phyloP scores from a whole-genome alignment of 2,888 invertebrate species.

The Pheosia gnoma region DNA sequence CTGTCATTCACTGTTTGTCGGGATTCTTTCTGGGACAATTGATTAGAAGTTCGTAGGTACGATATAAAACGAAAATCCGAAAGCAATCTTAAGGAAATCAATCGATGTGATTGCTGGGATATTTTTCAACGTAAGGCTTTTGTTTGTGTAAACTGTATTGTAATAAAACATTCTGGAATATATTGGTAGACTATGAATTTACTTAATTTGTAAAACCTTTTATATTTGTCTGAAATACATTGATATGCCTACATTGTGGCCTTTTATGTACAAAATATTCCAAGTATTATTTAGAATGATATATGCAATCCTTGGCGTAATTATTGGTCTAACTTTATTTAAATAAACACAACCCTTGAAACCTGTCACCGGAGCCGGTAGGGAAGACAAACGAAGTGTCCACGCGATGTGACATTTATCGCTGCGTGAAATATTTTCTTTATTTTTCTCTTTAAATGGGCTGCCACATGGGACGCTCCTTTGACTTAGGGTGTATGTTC shows the following conservation, averaged over 20 bases:
- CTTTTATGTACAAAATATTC: no score
- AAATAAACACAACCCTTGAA: constrained; percentile 1
- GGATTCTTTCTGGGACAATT: constrained; percentile 11
- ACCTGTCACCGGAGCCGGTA: constrained; percentile 4
- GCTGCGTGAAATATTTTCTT: constrained; percentile 33
- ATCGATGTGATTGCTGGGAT: not conserved
- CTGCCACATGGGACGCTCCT: constrained; percentile 24
- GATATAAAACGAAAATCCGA: not conserved
- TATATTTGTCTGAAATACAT: no score
- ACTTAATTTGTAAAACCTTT: no score
- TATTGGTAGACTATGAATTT: no score
- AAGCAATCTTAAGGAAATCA: not conserved
- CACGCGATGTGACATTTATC: constrained; percentile 35
- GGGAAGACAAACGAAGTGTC: constrained; percentile 36
- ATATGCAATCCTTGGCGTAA: no score
- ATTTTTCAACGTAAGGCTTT: no score
- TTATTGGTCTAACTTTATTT: not conserved
- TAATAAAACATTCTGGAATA: no score
- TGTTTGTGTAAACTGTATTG: no score
- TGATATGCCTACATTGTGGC: no score
- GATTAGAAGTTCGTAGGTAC: constrained; percentile 8
- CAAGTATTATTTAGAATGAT: no score
- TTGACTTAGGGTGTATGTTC: constrained; percentile 7
- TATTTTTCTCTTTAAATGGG: constrained; percentile 39
- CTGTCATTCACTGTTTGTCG: constrained; percentile 8